Evolutionary conservation across 2,888 invertebrate species (phyloP).

Genomic region (Patella depressa): DNA sequence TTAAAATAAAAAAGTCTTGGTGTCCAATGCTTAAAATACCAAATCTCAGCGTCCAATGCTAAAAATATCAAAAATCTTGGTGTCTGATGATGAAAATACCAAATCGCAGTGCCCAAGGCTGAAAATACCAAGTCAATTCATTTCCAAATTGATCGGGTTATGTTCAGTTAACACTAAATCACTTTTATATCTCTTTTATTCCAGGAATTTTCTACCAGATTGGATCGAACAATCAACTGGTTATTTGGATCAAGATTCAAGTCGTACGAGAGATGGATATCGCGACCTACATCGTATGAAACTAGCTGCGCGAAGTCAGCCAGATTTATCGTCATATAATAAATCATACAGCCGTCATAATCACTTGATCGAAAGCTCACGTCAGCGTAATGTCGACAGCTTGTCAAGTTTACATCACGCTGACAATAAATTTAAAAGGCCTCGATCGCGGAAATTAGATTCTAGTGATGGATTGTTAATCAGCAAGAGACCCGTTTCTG

Average conservation of each 20-base stretch:
- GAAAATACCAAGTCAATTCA: too few species aligned
- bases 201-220: conserved; percentile 48
- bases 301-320: conserved; percentile 52
- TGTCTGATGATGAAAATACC: too few species aligned
- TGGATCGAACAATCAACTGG: conserved; percentile 39
- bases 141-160: too few species aligned
- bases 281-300: conserved; percentile 32
- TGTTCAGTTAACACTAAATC: neutral
- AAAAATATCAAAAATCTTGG: too few species aligned
- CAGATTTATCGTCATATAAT: conserved; percentile 43
- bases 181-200: conserved; percentile 10
- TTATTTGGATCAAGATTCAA: conserved; percentile 2
- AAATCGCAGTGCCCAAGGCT: too few species aligned
- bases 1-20: too few species aligned
- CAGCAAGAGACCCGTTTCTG: conserved; percentile 32
- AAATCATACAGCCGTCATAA: neutral
- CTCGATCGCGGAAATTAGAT: neutral
- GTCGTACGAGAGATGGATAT: conserved; percentile 22
- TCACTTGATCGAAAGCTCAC: neutral
- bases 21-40: too few species aligned
- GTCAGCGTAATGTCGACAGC: neutral
- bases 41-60: too few species aligned
- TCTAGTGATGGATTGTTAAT: neutral
- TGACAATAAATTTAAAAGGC: neutral
- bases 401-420: neutral